Percentiles rank a stretch among this genome's conserved stretches.
phyloP scores from a whole-genome alignment of 1,140 invertebrate species.

The Teleopsis dalmanni region DNA sequence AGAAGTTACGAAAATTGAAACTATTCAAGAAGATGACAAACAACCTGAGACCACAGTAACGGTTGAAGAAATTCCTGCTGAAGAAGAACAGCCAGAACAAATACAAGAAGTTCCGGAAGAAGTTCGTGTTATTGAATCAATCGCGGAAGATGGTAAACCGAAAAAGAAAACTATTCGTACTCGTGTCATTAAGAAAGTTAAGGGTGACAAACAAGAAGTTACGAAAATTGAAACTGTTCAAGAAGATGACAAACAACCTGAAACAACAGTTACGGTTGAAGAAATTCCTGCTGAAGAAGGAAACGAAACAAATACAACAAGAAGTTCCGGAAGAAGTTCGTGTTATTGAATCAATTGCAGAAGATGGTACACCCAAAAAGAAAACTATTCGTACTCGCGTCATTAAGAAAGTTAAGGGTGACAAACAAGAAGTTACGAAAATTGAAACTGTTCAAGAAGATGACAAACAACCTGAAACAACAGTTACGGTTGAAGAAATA shows the following conservation, averaged over 20 bases:
- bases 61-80: constrained; percentile 18
- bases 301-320: constrained; percentile 16
- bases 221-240: constrained; percentile 29
- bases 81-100: constrained; percentile 7
- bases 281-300: constrained; percentile 15
- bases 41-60: constrained; percentile 26
- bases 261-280: constrained; percentile 24
- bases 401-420: constrained; percentile 26
- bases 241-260: constrained; percentile 29
- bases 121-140: constrained; percentile 7
- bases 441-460: constrained; percentile 22
- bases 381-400: constrained; percentile 39
- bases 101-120: constrained; percentile 11
- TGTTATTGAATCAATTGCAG: constrained; percentile 43
- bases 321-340: constrained; percentile 38
- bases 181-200: constrained; percentile 23
- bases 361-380: constrained; percentile 35
- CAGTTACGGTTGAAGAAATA: constrained; percentile 18
- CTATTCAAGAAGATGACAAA: constrained; percentile 30
- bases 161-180: constrained; percentile 24
- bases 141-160: constrained; percentile 19
- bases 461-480: constrained; percentile 19
- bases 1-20: constrained; percentile 25
- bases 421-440: constrained; percentile 20
- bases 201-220: constrained; percentile 18